Conservation (phyloP, 2,113 vertebrate genomes). For the Himantopus leucocephalus region DNA sequence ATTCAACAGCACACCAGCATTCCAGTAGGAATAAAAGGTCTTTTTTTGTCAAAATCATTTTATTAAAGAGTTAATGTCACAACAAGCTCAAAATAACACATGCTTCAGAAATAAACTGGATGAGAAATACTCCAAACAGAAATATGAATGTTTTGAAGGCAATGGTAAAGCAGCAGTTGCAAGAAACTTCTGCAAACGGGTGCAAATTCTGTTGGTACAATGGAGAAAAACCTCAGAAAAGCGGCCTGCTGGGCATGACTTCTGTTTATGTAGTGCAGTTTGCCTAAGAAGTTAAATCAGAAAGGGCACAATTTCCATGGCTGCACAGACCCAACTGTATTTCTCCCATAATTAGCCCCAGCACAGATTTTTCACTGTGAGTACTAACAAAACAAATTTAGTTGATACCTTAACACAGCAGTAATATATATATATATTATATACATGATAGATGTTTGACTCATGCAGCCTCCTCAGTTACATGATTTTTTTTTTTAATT, state of each 20-base stretch:
- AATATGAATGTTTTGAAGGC: conserved; percentile 3
- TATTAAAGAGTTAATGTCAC: conserved; percentile 69
- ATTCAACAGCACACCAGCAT: background rate
- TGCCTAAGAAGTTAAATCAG: conserved; percentile 20
- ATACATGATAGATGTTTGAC: background rate
- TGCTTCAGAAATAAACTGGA: conserved; percentile 51
- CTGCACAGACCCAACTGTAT: background rate
- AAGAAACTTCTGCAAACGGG: conserved; percentile 7
- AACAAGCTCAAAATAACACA: conserved; percentile 53
- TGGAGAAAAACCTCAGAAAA: conserved; percentile 3
- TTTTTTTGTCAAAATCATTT: conserved; percentile 68
- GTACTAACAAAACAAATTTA: conserved; percentile 25
- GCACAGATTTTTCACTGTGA: conserved; percentile 32
- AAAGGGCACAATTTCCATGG: background rate
- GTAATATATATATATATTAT: background rate
- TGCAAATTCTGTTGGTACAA: conserved; percentile 19
- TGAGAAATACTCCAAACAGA: conserved; percentile 18
- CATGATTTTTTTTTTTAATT: background rate
- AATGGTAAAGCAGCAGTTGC: conserved; percentile 31
- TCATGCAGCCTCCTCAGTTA: conserved; percentile 33
- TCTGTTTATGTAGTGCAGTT: background rate
- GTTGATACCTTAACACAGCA: background rate
- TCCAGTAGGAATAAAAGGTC: background rate
- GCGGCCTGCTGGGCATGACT: background rate
- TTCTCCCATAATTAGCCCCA: conserved; percentile 1